Conservation (phyloP, 2,888 invertebrate species). For the Allygus modestus region DNA sequence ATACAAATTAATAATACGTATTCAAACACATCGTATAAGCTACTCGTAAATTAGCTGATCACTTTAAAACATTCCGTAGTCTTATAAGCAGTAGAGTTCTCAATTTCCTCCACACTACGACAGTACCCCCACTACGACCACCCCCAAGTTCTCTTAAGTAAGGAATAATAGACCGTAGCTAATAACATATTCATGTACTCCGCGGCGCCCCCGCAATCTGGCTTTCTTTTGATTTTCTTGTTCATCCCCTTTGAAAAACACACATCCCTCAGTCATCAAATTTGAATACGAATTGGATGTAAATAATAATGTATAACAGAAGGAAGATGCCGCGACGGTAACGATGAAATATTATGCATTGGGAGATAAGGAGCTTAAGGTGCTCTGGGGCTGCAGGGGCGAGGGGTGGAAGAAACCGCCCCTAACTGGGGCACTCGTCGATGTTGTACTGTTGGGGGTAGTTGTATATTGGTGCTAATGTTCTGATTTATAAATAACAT, state of each 20-base stretch:
- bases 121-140: no score
- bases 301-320: constrained; percentile 66
- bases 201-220: constrained; percentile 34
- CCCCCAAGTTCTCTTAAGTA: constrained; percentile 38
- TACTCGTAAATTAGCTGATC: no score
- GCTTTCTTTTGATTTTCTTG: constrained; percentile 64
- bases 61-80: no score
- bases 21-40: no score
- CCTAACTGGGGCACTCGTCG: constrained; percentile 14
- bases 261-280: constrained; percentile 64
- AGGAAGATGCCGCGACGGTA: constrained; percentile 56
- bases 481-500: no score
- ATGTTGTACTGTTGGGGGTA: not conserved
- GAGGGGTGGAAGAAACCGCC: constrained; percentile 9
- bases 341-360: constrained; percentile 63
- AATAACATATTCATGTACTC: constrained; percentile 62
- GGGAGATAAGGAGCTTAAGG: constrained; percentile 57
- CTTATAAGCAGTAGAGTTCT: no score
- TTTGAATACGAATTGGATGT: constrained; percentile 67
- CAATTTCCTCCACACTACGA: no score
- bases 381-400: not conserved
- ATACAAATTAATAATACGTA: no score
- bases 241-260: constrained; percentile 60
- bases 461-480: no score
- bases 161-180: constrained; percentile 60